Conservation (phyloP, 1,140 invertebrate species). For the Rhopalosiphum padi region DNA sequence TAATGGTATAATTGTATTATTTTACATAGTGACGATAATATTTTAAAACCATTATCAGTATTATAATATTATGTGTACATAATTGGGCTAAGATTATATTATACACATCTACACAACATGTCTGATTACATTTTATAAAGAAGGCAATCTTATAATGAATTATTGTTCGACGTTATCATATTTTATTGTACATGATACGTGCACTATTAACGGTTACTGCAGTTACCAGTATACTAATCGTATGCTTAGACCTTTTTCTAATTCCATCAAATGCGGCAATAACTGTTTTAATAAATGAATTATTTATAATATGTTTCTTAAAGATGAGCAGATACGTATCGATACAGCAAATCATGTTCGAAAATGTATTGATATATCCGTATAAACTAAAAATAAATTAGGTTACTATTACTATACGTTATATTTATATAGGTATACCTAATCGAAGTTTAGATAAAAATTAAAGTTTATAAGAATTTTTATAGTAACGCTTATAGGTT, state of each 20-base stretch:
- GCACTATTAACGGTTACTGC: neutral
- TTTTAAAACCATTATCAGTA: neutral
- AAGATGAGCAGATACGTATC: neutral
- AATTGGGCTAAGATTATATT: neutral
- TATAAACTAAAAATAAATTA: neutral
- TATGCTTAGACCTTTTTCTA: neutral
- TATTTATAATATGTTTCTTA: neutral
- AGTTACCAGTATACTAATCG: neutral
- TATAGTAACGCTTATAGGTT: neutral
- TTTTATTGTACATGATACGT: neutral
- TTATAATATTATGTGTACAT: neutral
- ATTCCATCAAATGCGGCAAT: neutral
- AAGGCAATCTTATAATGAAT: neutral
- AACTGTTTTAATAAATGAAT: neutral
- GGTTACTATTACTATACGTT: neutral
- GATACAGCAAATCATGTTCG: too few relatives aligned
- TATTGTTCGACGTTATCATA: neutral
- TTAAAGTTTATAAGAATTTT: neutral
- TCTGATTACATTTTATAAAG: neutral
- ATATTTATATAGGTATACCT: neutral
- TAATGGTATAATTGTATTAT: neutral
- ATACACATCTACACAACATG: neutral
- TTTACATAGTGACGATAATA: neutral
- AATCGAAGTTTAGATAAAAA: neutral
- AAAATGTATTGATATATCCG: neutral